These are phyloP conservation scores for Drosophila anceps DNA, from an alignment of 2,888 invertebrate genomes.

Conservation along the genomic window DNA sequence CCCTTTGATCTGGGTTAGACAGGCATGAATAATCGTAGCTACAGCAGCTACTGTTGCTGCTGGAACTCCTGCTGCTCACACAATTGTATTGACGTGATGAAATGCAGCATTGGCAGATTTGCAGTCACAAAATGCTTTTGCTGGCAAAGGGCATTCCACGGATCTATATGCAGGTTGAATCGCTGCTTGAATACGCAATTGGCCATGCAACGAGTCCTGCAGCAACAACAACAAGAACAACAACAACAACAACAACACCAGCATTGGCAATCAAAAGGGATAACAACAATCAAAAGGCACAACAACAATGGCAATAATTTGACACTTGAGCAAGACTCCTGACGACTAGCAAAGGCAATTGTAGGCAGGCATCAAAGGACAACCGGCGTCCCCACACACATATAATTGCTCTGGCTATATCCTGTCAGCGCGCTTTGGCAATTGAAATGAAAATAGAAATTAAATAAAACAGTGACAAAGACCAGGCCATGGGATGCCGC, in stretches of 20 bases:
- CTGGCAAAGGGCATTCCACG: conserved; percentile 20
- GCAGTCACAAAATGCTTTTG: conserved; percentile 29
- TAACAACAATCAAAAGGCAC: conserved; percentile 22
- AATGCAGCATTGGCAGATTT: conserved; percentile 36
- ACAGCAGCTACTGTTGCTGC: background rate
- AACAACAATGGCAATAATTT: conserved; percentile 57
- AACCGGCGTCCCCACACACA: background rate
- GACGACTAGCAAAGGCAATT: conserved; percentile 62
- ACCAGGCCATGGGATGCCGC: conserved; percentile 37
- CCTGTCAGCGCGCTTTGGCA: conserved; percentile 36
- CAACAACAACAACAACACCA: conserved; percentile 20
- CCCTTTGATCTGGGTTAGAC: conserved; percentile 7
- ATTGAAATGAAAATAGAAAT: conserved; percentile 70
- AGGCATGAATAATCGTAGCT: conserved; percentile 6
- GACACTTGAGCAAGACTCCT: conserved; percentile 61
- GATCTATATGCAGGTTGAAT: conserved; percentile 44
- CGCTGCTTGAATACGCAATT: conserved; percentile 73
- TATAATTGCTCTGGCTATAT: conserved; percentile 11
- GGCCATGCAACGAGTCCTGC: conserved; percentile 66
- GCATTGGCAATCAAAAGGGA: conserved; percentile 19
- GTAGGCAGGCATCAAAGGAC: conserved; percentile 52
- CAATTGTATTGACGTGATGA: conserved; percentile 48
- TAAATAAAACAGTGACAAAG: conserved; percentile 68
- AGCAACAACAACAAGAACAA: conserved; percentile 23
- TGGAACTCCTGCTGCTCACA: background rate